phyloP scores from a whole-genome alignment of 2,888 invertebrate species.

The Gymnosoma rotundatum region DNA sequence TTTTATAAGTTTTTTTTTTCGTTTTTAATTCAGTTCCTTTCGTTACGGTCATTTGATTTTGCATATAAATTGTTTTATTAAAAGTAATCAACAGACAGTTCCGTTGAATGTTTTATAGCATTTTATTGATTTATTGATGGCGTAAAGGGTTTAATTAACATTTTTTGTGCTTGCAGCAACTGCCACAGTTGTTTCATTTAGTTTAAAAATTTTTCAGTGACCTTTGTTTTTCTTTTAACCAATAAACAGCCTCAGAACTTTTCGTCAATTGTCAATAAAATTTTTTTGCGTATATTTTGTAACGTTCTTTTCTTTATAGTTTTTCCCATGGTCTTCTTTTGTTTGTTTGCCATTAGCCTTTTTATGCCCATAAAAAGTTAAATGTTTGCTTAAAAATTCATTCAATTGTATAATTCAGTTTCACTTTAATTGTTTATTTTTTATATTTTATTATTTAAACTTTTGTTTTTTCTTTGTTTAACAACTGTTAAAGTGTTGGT shows the following conservation, averaged over 20 bases:
- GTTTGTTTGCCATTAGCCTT: constrained; percentile 23
- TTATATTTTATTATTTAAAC: constrained; percentile 30
- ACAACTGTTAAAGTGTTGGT: constrained; percentile 41
- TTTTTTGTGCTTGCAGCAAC: constrained; percentile 26
- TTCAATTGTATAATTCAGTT: constrained; percentile 61
- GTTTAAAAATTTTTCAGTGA: constrained; percentile 14
- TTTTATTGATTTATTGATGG: constrained; percentile 65
- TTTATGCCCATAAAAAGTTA: constrained; percentile 49
- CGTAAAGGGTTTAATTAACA: constrained; percentile 66
- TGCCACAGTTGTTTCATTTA: constrained; percentile 2
- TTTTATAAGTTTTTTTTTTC: neutral
- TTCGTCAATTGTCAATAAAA: constrained; percentile 63
- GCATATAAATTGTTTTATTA: constrained; percentile 70
- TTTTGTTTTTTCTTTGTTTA: constrained; percentile 22
- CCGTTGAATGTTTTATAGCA: neutral
- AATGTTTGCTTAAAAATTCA: constrained; percentile 66
- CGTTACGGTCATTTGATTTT: constrained; percentile 67
- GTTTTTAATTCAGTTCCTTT: constrained; percentile 4
- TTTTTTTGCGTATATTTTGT: constrained; percentile 4
- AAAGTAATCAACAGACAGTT: constrained; percentile 33
- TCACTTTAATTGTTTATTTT: constrained; percentile 42
- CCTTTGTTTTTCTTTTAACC: constrained; percentile 9
- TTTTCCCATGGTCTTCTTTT: neutral
- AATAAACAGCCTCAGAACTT: constrained; percentile 39
- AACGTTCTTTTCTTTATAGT: neutral